These are phyloP conservation scores for Chlamydotis undulata DNA, from an alignment of 2,113 vertebrate species.

Conservation along the genomic window DNA sequence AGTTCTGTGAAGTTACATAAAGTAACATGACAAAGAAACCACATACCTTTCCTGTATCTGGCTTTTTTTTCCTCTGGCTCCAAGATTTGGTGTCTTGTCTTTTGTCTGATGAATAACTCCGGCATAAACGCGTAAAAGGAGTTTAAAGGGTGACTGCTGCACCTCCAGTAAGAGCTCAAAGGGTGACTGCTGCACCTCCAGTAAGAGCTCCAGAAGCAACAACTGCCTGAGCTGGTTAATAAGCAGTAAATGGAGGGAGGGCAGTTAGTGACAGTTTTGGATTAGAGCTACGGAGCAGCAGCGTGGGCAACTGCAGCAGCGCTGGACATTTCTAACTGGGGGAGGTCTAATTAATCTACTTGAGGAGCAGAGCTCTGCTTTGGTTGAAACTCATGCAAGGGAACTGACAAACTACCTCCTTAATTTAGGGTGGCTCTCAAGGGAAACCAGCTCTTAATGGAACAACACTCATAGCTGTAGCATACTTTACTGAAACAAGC, in stretches of 20 bases:
- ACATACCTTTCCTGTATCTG: background rate
- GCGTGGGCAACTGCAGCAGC: background rate
- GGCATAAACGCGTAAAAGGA: accelerated
- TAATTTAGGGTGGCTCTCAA: background rate
- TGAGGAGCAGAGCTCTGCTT: background rate
- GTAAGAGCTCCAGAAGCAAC: background rate
- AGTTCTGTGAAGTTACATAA: constrained; percentile 55
- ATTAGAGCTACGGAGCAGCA: background rate
- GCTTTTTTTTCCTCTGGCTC: constrained; percentile 1
- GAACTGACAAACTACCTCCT: background rate
- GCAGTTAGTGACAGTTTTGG: background rate
- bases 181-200: background rate
- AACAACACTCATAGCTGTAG: accelerated
- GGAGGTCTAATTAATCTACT: background rate
- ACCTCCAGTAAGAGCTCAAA: background rate
- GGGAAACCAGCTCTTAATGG: background rate
- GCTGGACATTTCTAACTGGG: accelerated
- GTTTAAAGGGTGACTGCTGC: background rate
- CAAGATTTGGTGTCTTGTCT: background rate
- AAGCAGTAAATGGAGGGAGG: background rate
- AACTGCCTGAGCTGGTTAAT: background rate
- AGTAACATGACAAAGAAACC: constrained; percentile 47
- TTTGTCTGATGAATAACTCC: background rate
- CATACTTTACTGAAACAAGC: too few relatives aligned
- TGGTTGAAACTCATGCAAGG: background rate